Conservation (phyloP, 2,888 invertebrate species). For the Eristalinus aeneus region DNA sequence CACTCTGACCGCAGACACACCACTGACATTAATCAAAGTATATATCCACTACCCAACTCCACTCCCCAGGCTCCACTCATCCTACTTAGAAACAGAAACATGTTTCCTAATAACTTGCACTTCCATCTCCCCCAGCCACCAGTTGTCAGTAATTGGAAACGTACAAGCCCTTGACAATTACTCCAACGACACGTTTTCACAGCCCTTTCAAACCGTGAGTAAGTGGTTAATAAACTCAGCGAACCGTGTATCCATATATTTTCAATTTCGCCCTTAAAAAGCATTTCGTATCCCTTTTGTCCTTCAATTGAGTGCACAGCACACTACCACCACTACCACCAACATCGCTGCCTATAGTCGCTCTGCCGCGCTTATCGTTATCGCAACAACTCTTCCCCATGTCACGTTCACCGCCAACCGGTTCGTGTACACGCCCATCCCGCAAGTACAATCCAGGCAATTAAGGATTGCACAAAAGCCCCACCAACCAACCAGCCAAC, state of each 20-base stretch:
- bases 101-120: background rate
- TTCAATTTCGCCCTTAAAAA: slow-evolving; percentile 50
- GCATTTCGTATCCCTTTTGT: slow-evolving; percentile 49
- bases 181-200: slow-evolving; percentile 12
- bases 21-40: background rate
- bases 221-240: slow-evolving; percentile 53
- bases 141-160: background rate
- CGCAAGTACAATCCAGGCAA: slow-evolving; percentile 28
- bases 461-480: slow-evolving; percentile 63
- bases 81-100: background rate
- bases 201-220: slow-evolving; percentile 5
- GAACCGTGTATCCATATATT: slow-evolving; percentile 62
- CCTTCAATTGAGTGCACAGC: slow-evolving; percentile 51
- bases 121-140: background rate
- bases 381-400: slow-evolving; percentile 57
- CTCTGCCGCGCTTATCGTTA: slow-evolving; percentile 19
- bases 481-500: background rate
- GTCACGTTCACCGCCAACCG: slow-evolving; percentile 52
- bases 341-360: background rate
- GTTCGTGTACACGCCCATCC: background rate
- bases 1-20: background rate
- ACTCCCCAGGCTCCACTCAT: background rate
- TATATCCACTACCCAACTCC: background rate
- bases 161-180: slow-evolving; percentile 17
- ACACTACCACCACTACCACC: background rate